Evolutionary conservation across 23 tunicate genomes (phyloP).

Genomic region (Corella eumyota): DNA sequence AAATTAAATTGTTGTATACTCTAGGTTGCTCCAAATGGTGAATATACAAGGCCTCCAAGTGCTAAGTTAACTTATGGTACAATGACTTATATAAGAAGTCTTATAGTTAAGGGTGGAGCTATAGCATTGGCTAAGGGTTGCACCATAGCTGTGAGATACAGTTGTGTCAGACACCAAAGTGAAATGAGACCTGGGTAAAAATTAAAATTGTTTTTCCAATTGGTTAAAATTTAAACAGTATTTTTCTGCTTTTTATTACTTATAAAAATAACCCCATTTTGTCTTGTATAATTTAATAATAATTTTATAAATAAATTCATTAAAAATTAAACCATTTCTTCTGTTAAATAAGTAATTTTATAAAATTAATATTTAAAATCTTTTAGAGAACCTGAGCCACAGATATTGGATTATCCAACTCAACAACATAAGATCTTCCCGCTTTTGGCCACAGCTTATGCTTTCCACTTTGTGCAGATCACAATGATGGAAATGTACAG

Average conservation of each 20-base stretch:
- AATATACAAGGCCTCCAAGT: slow-evolving; percentile 33
- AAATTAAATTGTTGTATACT: too few relatives aligned
- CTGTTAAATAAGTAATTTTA: too few relatives aligned
- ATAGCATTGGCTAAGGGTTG: slow-evolving; percentile 25
- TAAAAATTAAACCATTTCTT: too few relatives aligned
- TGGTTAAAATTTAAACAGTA: too few relatives aligned
- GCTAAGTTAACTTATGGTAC: slow-evolving; percentile 52
- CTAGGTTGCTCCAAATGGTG: slow-evolving; percentile 55
- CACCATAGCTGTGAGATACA: slow-evolving; percentile 66
- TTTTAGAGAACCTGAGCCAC: slow-evolving; percentile 88
- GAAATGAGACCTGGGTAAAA: slow-evolving; percentile 78
- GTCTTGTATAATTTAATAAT: too few relatives aligned
- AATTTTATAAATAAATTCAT: too few relatives aligned
- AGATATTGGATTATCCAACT: slow-evolving; percentile 46
- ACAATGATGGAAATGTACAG: slow-evolving; percentile 41
- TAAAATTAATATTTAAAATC: too few relatives aligned
- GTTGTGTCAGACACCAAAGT: slow-evolving; percentile 56
- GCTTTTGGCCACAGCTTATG: slow-evolving; percentile 49
- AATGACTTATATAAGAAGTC: slow-evolving; percentile 51
- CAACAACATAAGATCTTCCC: slow-evolving; percentile 76
- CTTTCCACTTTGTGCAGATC: slow-evolving; percentile 45
- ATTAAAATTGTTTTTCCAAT: too few relatives aligned
- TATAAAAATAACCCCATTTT: too few relatives aligned
- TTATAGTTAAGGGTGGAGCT: slow-evolving; percentile 31
- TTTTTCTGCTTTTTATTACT: too few relatives aligned